These are phyloP conservation scores for Gonocerus acuteangulatus DNA, from an alignment of 2,888 invertebrate species.

Conservation along the genomic window DNA sequence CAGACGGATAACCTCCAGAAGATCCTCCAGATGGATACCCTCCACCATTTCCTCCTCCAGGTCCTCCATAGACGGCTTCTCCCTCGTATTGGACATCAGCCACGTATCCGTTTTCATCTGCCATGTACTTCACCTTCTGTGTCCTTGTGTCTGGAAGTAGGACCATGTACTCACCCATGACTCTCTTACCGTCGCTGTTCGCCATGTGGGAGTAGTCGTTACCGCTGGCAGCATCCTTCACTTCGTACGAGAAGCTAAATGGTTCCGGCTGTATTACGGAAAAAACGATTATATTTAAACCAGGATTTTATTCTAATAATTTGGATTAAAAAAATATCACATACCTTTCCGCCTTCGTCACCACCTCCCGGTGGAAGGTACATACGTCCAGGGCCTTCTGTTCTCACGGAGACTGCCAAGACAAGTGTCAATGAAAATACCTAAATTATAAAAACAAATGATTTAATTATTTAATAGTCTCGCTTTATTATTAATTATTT, in stretches of 20 bases:
- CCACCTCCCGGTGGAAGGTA: constrained; percentile 14
- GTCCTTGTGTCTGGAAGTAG: constrained; percentile 76
- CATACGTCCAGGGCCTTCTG: too few relatives aligned
- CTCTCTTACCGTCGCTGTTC: constrained; percentile 40
- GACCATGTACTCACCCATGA: constrained; percentile 71
- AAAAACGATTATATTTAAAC: not conserved
- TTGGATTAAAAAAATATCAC: not conserved
- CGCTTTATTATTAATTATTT: too few relatives aligned
- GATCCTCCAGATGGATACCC: too few relatives aligned
- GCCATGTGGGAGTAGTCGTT: constrained; percentile 41
- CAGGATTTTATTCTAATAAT: not conserved
- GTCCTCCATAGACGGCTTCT: constrained; percentile 48
- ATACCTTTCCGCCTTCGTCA: constrained; percentile 18
- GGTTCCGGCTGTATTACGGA: constrained; percentile 39
- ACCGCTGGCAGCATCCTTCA: constrained; percentile 40
- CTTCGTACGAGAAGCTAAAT: constrained; percentile 41
- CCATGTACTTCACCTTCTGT: constrained; percentile 77
- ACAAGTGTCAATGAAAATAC: too few relatives aligned
- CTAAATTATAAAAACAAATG: too few relatives aligned
- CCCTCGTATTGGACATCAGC: constrained; percentile 76
- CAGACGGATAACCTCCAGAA: too few relatives aligned
- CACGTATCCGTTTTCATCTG: constrained; percentile 79
- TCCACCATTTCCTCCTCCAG: constrained; percentile 18
- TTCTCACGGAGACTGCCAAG: too few relatives aligned
- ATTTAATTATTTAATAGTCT: too few relatives aligned